A percentile compares a stretch with the other conserved stretches of the same genome.
These are phyloP conservation scores for Hemibagrus wyckioides DNA, from an alignment of 2,113 vertebrate genomes.

Conservation along the genomic window DNA sequence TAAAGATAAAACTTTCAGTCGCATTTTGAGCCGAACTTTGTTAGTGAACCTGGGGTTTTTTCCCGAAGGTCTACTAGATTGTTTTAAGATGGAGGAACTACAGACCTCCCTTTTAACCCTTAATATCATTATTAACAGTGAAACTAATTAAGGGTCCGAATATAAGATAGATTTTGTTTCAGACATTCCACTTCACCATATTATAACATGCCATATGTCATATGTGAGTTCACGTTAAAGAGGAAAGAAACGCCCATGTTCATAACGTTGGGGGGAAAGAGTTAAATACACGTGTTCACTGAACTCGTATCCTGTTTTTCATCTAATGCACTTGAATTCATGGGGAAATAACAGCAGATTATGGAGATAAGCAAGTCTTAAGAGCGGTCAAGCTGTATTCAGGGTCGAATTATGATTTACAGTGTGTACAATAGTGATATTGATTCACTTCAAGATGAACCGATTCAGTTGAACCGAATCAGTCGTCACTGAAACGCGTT, in stretches of 20 bases:
- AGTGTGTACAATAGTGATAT: neutral
- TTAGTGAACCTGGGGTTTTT: neutral
- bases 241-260: neutral
- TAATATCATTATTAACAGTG: neutral
- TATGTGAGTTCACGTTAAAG: neutral
- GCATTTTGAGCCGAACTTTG: neutral
- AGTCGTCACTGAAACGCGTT: neutral
- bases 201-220: no score
- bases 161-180: no score
- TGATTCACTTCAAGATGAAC: neutral
- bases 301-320: no score
- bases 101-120: neutral
- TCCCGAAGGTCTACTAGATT: neutral
- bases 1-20: neutral
- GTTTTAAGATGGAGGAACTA: constrained; percentile 18
- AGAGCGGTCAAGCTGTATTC: neutral
- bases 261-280: neutral
- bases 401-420: neutral
- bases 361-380: neutral
- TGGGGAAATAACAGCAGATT: neutral
- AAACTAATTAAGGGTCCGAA: no score
- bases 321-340: neutral
- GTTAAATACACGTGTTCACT: constrained; percentile 6
- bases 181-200: no score
- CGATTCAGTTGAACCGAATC: neutral